Evolutionary conservation across 1,140 invertebrate genomes (phyloP), one percentile per base, ranked within the genome.

Genomic region (Armadillidium nasatum): DNA sequence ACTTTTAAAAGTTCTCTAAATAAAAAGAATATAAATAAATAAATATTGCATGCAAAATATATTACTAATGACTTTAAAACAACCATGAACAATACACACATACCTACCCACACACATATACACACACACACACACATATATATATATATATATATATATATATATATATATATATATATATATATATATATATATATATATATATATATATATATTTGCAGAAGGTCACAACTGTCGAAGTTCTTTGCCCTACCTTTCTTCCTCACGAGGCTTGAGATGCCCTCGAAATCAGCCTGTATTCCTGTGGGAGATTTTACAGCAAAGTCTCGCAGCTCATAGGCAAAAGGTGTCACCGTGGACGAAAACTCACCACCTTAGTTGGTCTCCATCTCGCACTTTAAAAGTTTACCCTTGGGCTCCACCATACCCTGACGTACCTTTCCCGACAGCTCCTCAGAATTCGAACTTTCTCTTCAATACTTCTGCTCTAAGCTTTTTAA

Each of bases 271-370:
- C 60, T 67, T 75, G 19, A 60, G 73, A 23, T 75, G 73, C n/a
- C 73, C 73, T 67, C 73, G 73, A 23, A 75, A 75, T 67, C 73
- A 75, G 67, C 73, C 73, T 9, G 60, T 75, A 33, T 60, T 67
- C 33, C 66, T 75, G 73, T 75, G 73, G 73, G 60, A 75, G 73
- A 60, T 75, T 67, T 45, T 75, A 54, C 73, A 75, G 68, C 50
- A 67, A 66, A 68, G 60, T 44, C 73, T 75, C 7, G 73, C 73
- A 44, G 60, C 50, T 60, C 50, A 19, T 60, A 60, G 19, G 7
- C 50, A 60, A 15, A 60, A 60, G 19, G 50, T 60, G 11, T 60
- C 50, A 19, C 11, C 50, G 19, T 60, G 50, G 50, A 60, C 50
- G 50, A 60, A 60, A 19, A 2, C 50, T 19, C 50, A 60, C 19